These are phyloP conservation scores for Poecilobothrus nobilitatus DNA, from an alignment of 2,888 invertebrate genomes.

Conservation along the genomic window DNA sequence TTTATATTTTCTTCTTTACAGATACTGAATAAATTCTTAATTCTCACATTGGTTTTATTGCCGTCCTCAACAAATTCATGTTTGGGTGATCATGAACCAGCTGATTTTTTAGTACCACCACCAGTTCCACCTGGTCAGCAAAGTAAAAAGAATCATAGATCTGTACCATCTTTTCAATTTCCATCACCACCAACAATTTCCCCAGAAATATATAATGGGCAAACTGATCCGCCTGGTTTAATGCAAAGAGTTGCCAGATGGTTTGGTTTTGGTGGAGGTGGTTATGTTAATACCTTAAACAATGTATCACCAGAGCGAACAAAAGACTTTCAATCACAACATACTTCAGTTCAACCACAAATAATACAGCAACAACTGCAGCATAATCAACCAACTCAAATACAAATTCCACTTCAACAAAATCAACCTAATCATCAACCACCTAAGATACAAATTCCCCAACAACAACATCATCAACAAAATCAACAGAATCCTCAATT, in stretches of 20 bases:
- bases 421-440: background rate
- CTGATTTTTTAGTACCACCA: slow-evolving; percentile 38
- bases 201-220: slow-evolving; percentile 15
- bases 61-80: slow-evolving; percentile 13
- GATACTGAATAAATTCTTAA: background rate
- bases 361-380: background rate
- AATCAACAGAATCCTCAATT: slow-evolving; percentile 21
- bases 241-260: slow-evolving; percentile 42
- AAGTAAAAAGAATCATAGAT: background rate
- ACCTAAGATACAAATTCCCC: slow-evolving; percentile 12
- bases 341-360: background rate
- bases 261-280: slow-evolving; percentile 35
- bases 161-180: slow-evolving; percentile 10
- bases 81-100: slow-evolving; percentile 25
- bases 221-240: slow-evolving; percentile 31
- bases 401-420: background rate
- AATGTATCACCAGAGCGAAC: background rate
- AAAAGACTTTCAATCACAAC: background rate
- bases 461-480: slow-evolving; percentile 30
- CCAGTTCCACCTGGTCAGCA: slow-evolving; percentile 23
- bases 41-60: slow-evolving; percentile 12
- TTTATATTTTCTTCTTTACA: background rate
- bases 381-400: background rate
- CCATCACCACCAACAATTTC: slow-evolving; percentile 19
- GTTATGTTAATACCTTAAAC: background rate